phyloP scores from a whole-genome alignment of 1,140 invertebrate species.

The Samia ricini region DNA sequence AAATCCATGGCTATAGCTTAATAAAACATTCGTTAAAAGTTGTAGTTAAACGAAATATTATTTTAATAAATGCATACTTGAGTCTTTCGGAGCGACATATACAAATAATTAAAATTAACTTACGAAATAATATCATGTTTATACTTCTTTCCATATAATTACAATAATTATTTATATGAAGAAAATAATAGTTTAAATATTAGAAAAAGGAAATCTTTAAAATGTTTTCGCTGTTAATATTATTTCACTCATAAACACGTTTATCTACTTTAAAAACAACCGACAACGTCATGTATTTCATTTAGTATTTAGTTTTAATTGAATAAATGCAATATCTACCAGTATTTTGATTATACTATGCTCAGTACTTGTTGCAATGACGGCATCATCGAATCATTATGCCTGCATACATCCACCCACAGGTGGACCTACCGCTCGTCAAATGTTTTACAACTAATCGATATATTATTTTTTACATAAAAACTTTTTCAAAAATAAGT shows the following conservation, averaged over 20 bases:
- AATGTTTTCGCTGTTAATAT: background rate
- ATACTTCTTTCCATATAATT: slow-evolving; percentile 64
- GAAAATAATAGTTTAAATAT: slow-evolving; percentile 52
- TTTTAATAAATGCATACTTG: slow-evolving; percentile 72
- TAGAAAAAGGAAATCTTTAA: background rate
- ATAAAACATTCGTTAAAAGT: slow-evolving; percentile 75
- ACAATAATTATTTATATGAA: slow-evolving; percentile 42
- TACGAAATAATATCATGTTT: slow-evolving; percentile 66
- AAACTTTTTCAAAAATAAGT: background rate
- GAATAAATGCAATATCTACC: background rate
- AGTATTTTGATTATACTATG: background rate
- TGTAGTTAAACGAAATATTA: slow-evolving; percentile 74
- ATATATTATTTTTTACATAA: background rate
- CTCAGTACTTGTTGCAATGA: background rate
- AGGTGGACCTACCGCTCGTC: slow-evolving; percentile 19
- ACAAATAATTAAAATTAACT: slow-evolving; percentile 60
- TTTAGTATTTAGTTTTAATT: background rate
- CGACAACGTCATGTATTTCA: background rate
- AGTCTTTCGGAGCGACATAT: slow-evolving; percentile 71
- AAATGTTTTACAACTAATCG: slow-evolving; percentile 4
- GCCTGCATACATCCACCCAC: background rate
- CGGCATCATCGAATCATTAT: background rate
- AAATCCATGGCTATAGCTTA: slow-evolving; percentile 77
- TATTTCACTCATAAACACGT: slow-evolving; percentile 13
- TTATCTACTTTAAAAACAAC: slow-evolving; percentile 5